Evolutionary conservation across 2,797 vertebrate genomes (phyloP).

Genomic region (Antrozous pallidus): DNA sequence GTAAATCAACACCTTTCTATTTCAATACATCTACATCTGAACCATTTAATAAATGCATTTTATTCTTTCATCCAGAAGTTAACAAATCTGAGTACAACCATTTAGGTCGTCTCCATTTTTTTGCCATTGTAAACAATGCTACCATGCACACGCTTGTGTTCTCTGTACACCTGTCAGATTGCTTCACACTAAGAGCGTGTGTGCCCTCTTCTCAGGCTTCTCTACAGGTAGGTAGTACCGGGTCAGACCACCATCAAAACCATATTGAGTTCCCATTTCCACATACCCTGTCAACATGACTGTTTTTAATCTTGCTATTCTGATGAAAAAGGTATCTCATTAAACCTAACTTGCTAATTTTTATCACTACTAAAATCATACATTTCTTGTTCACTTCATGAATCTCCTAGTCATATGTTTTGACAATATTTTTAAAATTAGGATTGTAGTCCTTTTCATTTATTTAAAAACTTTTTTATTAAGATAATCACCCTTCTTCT

Average conservation of each 20-base stretch:
- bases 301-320: conserved; percentile 10
- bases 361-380: background rate
- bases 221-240: background rate
- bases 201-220: background rate
- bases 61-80: background rate
- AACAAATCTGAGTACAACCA: background rate
- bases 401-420: background rate
- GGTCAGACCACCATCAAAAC: background rate
- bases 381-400: background rate
- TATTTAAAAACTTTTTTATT: background rate
- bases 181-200: background rate
- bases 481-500: background rate
- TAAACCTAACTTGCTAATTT: background rate
- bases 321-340: background rate
- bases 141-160: background rate
- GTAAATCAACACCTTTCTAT: background rate
- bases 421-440: background rate
- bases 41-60: background rate
- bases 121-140: background rate
- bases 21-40: background rate
- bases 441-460: background rate
- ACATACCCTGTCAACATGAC: background rate
- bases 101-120: background rate
- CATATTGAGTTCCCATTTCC: background rate
- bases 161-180: background rate